Conservation (phyloP, 2,797 vertebrate species). For the Tokudaia muenninki region DNA sequence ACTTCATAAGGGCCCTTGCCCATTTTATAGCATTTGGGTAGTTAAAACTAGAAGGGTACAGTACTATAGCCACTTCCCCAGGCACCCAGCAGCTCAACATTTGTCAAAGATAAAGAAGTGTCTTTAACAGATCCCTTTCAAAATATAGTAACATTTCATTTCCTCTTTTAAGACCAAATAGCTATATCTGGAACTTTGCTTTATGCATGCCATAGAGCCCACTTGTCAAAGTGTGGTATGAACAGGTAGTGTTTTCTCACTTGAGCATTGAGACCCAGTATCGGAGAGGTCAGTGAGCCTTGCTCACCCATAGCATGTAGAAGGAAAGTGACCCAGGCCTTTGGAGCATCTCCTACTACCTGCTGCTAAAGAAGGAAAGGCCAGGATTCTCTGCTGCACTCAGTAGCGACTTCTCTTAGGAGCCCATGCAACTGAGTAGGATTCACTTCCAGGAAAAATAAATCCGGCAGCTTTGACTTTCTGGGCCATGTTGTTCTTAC, state of each 20-base stretch:
- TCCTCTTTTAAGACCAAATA: background rate
- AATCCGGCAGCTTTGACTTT: background rate
- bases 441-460: background rate
- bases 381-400: fast-evolving
- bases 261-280: background rate
- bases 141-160: background rate
- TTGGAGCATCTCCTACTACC: background rate
- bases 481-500: conserved; percentile 49
- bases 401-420: background rate
- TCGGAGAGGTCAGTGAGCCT: background rate
- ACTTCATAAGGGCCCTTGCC: background rate
- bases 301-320: too few relatives aligned
- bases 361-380: fast-evolving
- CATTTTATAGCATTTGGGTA: background rate
- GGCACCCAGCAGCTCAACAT: background rate
- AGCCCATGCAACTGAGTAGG: background rate
- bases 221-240: fast-evolving
- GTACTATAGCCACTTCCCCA: background rate
- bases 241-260: background rate
- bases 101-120: background rate
- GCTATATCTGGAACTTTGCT: background rate
- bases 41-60: background rate
- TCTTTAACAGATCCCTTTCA: background rate
- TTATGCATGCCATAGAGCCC: fast-evolving
- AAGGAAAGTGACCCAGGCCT: background rate